Evolutionary conservation across 1,140 invertebrate genomes (phyloP).

Genomic region (Ericerus pela): DNA sequence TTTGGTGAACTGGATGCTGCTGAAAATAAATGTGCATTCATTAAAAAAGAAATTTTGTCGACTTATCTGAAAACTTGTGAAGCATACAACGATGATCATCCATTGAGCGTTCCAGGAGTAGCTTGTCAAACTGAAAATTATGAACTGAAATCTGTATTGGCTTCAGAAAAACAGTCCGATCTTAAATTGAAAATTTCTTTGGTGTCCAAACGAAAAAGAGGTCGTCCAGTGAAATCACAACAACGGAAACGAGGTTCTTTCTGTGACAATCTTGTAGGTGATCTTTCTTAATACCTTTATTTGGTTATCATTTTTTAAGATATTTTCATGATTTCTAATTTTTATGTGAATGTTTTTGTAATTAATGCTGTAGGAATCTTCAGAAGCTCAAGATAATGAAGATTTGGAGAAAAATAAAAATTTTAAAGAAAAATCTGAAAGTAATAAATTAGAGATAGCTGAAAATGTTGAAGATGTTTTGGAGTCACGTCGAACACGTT

Average conservation of each 20-base stretch:
- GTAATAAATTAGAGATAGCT: not conserved
- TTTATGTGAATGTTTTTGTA: not conserved
- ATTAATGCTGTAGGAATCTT: not conserved
- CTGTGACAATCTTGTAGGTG: not conserved
- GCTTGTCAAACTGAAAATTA: conserved; percentile 13
- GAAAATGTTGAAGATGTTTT: conserved; percentile 5
- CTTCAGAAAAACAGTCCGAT: not conserved
- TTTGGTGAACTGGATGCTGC: conserved; percentile 14
- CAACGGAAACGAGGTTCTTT: not conserved
- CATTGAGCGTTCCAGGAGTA: not conserved
- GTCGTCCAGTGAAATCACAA: not conserved
- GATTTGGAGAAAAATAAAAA: not conserved
- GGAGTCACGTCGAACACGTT: not conserved
- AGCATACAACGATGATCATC: not conserved
- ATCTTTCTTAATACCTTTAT: not conserved
- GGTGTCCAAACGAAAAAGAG: conserved; percentile 1
- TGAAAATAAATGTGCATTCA: not conserved
- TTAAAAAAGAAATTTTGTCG: conserved; percentile 6
- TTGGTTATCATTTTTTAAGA: not conserved
- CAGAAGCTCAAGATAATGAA: not conserved
- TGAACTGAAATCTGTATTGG: not conserved
- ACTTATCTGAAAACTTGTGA: conserved; percentile 5
- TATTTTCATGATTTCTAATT: not conserved
- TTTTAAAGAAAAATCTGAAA: not conserved
- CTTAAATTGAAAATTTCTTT: not conserved